Conservation (phyloP, 1,140 invertebrate genomes). For the Apis florea region DNA sequence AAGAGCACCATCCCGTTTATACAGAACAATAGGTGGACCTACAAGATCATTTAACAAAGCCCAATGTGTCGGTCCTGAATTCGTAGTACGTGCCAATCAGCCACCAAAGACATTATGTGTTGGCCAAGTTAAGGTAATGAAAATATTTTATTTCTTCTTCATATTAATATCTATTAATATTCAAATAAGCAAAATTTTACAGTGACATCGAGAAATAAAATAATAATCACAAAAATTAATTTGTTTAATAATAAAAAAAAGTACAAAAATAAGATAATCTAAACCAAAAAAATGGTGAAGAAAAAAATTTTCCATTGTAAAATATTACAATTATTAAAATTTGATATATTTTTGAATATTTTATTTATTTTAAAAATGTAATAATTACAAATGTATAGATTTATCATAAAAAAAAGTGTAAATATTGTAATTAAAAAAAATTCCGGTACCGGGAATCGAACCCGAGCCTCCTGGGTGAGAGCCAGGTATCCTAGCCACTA, state of each 20-base stretch:
- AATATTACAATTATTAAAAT: background rate
- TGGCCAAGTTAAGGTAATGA: slow-evolving; percentile 78
- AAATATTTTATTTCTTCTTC: background rate
- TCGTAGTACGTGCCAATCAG: slow-evolving; percentile 85
- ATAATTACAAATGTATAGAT: background rate
- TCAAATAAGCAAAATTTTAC: no score
- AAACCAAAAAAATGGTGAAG: no score
- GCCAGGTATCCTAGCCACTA: no score
- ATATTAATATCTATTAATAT: background rate
- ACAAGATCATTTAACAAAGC: slow-evolving; percentile 75
- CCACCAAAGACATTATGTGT: slow-evolving; percentile 83
- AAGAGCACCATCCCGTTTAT: slow-evolving; percentile 86
- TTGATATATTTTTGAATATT: background rate
- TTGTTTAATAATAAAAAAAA: no score
- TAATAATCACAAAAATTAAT: background rate
- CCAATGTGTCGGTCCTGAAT: slow-evolving; percentile 86
- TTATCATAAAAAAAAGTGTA: background rate
- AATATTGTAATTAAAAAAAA: background rate
- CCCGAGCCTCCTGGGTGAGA: no score
- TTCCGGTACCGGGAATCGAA: no score
- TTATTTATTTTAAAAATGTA: background rate
- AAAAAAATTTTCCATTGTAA: no score
- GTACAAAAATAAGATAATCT: no score
- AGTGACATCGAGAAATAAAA: background rate
- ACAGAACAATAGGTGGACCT: slow-evolving; percentile 81